Base-by-base conservation (phyloP, 2,113 vertebrate species). In the Pseudopipra pipra region DNA sequence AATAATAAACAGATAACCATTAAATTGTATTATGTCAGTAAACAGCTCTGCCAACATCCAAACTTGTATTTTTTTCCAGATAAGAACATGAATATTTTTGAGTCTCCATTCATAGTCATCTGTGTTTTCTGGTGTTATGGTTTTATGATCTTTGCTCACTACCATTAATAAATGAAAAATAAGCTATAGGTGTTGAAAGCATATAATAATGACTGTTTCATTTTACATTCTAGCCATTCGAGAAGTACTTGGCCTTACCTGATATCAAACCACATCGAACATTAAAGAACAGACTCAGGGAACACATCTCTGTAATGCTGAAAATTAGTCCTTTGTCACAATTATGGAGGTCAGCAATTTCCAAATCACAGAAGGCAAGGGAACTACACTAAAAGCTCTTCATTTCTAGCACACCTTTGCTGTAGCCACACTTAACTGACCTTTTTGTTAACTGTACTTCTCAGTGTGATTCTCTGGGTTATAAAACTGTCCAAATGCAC, bases 401-500 rank as follows among this genome's bases (percentile, higher is more conserved):
- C 7, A 43, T 78, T 70, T 73, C 35, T 58, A 81, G 59, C 39
- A 55, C 46, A 15, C 27, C 21, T 75, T n/a, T 35, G 61, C 77
- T 71, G 61, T 59, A 85, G 51, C 44, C 47, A 67, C 43, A 41
- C 27, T 81, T 82, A 67, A 78, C 10, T 59, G 87, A 54, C 61
- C 22, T 8, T 63, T 58, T 79, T 61, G 21, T 86, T 90, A 90
- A 70, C 55, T 44, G 14, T 14, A 23, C n/a, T 35, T 76, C 37
- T 78, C 33, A 30, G 1, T 33, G 39, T 2, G 1, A 43, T 81
- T 94, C 33, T 71, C 71, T 65, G 62, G 23, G 31, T 72, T 78
- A 87, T 94, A 82, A 91, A 96, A 68, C 61, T 52, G 41, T 55
- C 47, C 74, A 55, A 89, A 85, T 61, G 49, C 8, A 25, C 47